phyloP scores from a whole-genome alignment of 2,113 vertebrate genomes.

The Gambusia holbrooki region DNA sequence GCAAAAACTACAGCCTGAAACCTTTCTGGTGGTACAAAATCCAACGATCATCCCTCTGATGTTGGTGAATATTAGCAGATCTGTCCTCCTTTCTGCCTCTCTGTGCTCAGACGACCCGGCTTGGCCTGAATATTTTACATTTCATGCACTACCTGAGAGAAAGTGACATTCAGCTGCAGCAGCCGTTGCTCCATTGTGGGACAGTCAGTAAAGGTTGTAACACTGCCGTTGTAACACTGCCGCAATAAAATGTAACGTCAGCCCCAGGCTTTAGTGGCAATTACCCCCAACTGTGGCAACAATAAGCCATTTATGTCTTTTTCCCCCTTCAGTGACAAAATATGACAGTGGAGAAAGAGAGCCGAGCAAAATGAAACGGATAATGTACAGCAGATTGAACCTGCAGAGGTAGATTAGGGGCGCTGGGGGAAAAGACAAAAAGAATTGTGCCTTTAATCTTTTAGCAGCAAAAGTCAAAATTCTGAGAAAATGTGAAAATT shows the following conservation, averaged over 20 bases:
- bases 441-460: too few species aligned
- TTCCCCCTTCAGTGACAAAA: constrained; percentile 13
- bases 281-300: constrained; percentile 51
- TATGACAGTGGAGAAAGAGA: constrained; percentile 23
- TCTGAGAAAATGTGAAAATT: too few species aligned
- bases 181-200: constrained; percentile 15
- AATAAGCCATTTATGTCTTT: constrained; percentile 42
- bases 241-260: constrained; percentile 53
- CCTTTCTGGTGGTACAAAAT: constrained; percentile 1
- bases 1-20: constrained; percentile 5
- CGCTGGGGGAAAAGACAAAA: too few species aligned
- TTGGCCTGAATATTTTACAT: constrained; percentile 40
- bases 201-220: constrained; percentile 48
- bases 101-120: constrained; percentile 2
- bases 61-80: constrained; percentile 12
- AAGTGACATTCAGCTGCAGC: constrained; percentile 29
- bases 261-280: constrained; percentile 58
- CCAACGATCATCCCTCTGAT: constrained; percentile 20
- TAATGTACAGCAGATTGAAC: neutral
- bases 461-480: too few species aligned
- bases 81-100: constrained; percentile 33
- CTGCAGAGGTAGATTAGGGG: too few species aligned
- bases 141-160: neutral
- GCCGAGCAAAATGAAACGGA: neutral
- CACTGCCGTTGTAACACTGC: constrained; percentile 29